Evolutionary conservation across 1,140 invertebrate species (phyloP).

Genomic region (Hetaerina americana): DNA sequence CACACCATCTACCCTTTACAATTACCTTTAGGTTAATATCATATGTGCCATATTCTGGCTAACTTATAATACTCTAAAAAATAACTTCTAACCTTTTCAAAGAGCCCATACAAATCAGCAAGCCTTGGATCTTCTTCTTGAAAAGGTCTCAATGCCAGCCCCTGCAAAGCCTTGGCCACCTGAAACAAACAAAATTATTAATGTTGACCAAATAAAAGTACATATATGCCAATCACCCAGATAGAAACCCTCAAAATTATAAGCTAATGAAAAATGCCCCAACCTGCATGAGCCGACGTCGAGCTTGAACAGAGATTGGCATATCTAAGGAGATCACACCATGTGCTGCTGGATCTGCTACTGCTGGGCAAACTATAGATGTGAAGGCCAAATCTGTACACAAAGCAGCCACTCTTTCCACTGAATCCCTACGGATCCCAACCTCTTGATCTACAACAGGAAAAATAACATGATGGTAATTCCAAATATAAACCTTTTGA

Average conservation of each 20-base stretch:
- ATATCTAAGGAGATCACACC: conserved; percentile 76
- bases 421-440: not conserved
- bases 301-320: conserved; percentile 77
- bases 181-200: no score
- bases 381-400: conserved; percentile 89
- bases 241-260: no score
- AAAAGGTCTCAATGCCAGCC: conserved; percentile 70
- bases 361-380: conserved; percentile 90
- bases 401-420: conserved; percentile 48
- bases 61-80: no score
- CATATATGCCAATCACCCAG: no score
- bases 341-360: conserved; percentile 90
- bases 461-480: no score
- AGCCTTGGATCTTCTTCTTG: conserved; percentile 61
- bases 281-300: conserved; percentile 84
- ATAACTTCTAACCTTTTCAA: conserved; percentile 50
- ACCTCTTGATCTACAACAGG: not conserved
- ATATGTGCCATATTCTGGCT: no score
- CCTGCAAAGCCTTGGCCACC: conserved; percentile 74
- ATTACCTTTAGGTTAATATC: no score
- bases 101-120: conserved; percentile 57
- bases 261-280: no score
- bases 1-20: no score
- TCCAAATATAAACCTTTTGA: no score
- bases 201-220: no score